phyloP scores from a whole-genome alignment of 2,888 invertebrate genomes.

The Cerceris ruficornis region DNA sequence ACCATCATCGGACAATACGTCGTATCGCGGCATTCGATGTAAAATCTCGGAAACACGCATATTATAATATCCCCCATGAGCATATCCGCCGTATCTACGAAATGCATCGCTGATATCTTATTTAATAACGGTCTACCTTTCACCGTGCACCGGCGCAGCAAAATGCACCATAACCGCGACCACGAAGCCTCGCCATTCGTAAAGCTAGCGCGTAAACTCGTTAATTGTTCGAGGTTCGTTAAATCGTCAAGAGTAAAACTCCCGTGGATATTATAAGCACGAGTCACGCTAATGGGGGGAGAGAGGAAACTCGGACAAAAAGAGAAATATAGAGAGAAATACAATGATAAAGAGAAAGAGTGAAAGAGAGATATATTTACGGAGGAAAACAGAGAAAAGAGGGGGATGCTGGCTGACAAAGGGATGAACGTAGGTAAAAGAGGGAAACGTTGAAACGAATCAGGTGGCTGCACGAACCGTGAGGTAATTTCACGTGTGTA shows the following conservation, averaged over 20 bases:
- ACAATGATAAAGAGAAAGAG: too few relatives aligned
- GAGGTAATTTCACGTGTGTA: neutral
- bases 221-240: slow-evolving; percentile 54
- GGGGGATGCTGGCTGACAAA: slow-evolving; percentile 16
- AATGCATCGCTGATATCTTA: slow-evolving; percentile 47
- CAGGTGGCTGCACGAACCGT: slow-evolving; percentile 3
- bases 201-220: slow-evolving; percentile 39
- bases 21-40: neutral
- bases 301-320: neutral
- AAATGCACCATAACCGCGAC: slow-evolving; percentile 17
- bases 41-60: slow-evolving; percentile 19
- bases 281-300: slow-evolving; percentile 29
- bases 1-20: neutral
- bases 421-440: neutral
- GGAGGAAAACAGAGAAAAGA: neutral
- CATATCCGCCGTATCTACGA: slow-evolving; percentile 17
- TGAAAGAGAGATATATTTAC: too few relatives aligned
- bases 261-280: slow-evolving; percentile 4
- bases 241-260: slow-evolving; percentile 25
- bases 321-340: too few relatives aligned
- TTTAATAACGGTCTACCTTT: slow-evolving; percentile 39
- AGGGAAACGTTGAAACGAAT: neutral
- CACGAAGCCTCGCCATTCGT: slow-evolving; percentile 20
- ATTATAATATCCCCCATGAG: slow-evolving; percentile 13
- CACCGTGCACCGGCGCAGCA: slow-evolving; percentile 5